These are phyloP conservation scores for Camelus dromedarius DNA, from an alignment of 2,113 vertebrate species.

Conservation along the genomic window DNA sequence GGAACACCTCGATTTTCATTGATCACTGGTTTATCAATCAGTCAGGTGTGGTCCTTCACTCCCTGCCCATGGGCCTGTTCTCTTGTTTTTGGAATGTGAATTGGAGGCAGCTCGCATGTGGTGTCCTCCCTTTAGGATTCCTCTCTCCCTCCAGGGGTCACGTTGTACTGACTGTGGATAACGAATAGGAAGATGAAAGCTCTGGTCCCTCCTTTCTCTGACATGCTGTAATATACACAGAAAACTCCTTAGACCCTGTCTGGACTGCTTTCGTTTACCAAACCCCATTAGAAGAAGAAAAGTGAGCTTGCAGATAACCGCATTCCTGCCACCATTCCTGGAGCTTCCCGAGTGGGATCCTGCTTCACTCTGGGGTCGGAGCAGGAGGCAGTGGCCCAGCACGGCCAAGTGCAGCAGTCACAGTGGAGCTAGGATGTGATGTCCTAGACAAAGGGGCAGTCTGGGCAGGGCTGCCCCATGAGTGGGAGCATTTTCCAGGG, in stretches of 20 bases:
- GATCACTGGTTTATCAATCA: not conserved
- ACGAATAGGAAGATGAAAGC: not conserved
- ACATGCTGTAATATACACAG: not conserved
- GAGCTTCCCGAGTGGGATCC: not conserved
- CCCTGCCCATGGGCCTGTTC: not conserved
- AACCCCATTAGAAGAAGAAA: conserved; percentile 19
- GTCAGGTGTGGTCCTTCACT: not conserved
- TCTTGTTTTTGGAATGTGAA: conserved; percentile 2
- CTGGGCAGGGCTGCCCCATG: not conserved
- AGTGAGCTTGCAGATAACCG: not conserved
- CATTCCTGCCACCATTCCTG: not conserved
- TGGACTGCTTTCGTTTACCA: not conserved
- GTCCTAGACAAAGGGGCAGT: conserved; percentile 52
- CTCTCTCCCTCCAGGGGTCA: not conserved
- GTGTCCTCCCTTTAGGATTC: not conserved
- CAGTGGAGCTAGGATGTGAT: conserved; percentile 60
- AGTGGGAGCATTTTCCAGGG: not conserved
- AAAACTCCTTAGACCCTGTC: not conserved
- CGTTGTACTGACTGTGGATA: not conserved
- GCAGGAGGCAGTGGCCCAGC: not conserved
- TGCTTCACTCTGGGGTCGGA: not conserved
- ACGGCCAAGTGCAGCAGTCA: not conserved
- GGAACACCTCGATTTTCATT: not conserved
- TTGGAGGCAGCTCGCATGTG: not conserved
- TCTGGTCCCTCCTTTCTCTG: not conserved